Evolutionary conservation across 2,113 vertebrate genomes (phyloP).

Genomic region (Siphamia tubifer): DNA sequence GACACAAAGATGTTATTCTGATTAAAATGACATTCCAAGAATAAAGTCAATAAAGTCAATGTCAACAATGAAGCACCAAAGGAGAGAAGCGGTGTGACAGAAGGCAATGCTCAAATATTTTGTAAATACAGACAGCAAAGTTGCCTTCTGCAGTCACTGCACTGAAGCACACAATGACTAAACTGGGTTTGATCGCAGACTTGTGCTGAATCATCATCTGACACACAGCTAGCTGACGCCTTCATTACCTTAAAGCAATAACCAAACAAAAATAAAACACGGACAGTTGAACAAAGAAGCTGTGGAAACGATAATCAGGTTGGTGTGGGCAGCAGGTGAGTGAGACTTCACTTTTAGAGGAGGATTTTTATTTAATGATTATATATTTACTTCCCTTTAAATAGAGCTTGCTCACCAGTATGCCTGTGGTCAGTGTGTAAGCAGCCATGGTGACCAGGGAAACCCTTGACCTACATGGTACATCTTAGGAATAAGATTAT

Average conservation of each 20-base stretch:
- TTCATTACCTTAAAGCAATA: slow-evolving; percentile 23
- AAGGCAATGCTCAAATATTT: slow-evolving; percentile 20
- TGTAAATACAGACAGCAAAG: slow-evolving; percentile 22
- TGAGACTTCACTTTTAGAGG: neutral
- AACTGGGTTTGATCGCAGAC: slow-evolving; percentile 20
- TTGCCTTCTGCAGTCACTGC: neutral
- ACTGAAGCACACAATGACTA: slow-evolving; percentile 24
- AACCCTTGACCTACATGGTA: slow-evolving; percentile 68
- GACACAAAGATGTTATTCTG: neutral
- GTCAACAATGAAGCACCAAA: neutral
- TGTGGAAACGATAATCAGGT: neutral
- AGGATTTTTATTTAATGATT: too few relatives aligned
- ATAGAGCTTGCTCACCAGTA: too few relatives aligned
- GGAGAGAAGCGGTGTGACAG: neutral
- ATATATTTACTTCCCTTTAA: too few relatives aligned
- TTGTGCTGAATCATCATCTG: slow-evolving; percentile 56
- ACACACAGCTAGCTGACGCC: slow-evolving; percentile 14
- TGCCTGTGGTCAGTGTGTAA: slow-evolving; percentile 3
- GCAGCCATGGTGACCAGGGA: slow-evolving; percentile 28
- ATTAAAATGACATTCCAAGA: slow-evolving; percentile 9
- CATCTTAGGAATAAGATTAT: slow-evolving; percentile 63
- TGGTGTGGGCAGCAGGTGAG: neutral
- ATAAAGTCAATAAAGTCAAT: slow-evolving; percentile 8
- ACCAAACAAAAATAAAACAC: slow-evolving; percentile 3
- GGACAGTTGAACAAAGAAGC: neutral